A percentile compares a stretch with the other conserved stretches of the same genome.
Evolutionary conservation across 2,888 invertebrate genomes (phyloP).

Genomic region (Cosmia pyralina): DNA sequence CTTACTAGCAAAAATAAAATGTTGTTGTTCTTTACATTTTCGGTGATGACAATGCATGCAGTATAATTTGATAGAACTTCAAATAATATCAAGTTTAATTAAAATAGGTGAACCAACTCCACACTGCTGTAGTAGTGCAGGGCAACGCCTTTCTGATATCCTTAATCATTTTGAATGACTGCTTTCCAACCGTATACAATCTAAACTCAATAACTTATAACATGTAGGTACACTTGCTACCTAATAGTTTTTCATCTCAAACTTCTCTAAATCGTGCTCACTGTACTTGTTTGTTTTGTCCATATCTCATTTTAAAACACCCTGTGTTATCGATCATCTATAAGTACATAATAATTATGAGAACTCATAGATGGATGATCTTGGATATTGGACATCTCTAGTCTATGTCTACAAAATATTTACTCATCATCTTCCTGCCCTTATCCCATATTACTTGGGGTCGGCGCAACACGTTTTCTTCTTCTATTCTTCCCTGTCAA

Average conservation of each 20-base stretch:
- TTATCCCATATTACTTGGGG: too few species aligned
- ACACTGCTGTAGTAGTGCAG: constrained; percentile 10
- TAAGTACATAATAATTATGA: too few species aligned
- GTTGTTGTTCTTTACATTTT: neutral
- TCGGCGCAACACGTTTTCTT: too few species aligned
- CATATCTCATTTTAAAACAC: neutral
- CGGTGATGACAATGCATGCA: too few species aligned
- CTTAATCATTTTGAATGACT: constrained; percentile 52
- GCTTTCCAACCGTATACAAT: constrained; percentile 13
- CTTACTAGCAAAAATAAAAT: neutral
- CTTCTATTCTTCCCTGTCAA: too few species aligned
- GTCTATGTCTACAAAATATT: constrained; percentile 4
- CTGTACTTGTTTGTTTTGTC: neutral
- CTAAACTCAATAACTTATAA: constrained; percentile 29
- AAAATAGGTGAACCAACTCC: constrained; percentile 3
- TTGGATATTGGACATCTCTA: neutral
- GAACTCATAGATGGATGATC: neutral
- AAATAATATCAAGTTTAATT: constrained; percentile 14
- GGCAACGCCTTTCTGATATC: constrained; percentile 43
- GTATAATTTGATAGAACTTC: too few species aligned
- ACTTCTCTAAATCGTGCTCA: neutral
- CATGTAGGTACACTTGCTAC: neutral
- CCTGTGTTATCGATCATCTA: neutral
- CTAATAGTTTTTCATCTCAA: too few species aligned
- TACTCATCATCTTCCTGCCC: too few species aligned